These are phyloP conservation scores for Neodontobutis hainanensis DNA, from an alignment of 2,113 vertebrate genomes.

Conservation along the genomic window DNA sequence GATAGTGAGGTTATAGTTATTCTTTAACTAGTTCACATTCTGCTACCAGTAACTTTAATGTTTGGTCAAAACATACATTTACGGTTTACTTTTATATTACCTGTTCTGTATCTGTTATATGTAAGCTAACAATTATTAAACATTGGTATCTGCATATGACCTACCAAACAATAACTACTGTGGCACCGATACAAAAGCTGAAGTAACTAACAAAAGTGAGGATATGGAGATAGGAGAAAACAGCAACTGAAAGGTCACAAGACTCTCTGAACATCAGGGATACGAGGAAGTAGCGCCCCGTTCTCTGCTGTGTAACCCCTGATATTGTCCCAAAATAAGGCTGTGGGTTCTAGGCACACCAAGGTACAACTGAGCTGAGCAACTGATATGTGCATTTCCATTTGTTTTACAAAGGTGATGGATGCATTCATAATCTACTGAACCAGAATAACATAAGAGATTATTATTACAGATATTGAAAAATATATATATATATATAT, in stretches of 20 bases:
- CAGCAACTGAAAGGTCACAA: slow-evolving; percentile 28
- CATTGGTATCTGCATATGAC: neutral
- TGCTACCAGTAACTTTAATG: no score
- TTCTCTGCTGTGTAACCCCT: slow-evolving; percentile 68
- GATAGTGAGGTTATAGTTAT: no score
- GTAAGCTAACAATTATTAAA: neutral
- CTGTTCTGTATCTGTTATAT: no score
- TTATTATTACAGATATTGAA: slow-evolving; percentile 16
- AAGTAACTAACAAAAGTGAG: slow-evolving; percentile 22
- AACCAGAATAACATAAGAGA: neutral
- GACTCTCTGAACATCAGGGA: slow-evolving; percentile 41
- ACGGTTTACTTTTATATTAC: no score
- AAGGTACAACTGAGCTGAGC: slow-evolving; percentile 78
- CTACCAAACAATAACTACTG: slow-evolving; percentile 33
- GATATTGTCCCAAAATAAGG: slow-evolving; percentile 81
- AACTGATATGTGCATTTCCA: slow-evolving; percentile 54
- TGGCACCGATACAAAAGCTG: slow-evolving; percentile 5
- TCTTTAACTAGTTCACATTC: no score
- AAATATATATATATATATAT: neutral
- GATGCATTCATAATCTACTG: neutral
- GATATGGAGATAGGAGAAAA: slow-evolving; percentile 38
- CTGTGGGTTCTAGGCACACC: slow-evolving; percentile 81
- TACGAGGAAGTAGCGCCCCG: slow-evolving; percentile 37
- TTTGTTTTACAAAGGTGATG: slow-evolving; percentile 40
- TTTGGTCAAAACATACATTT: no score